Evolutionary conservation across 1,140 invertebrate species (phyloP).

Genomic region (Micrasema longulum): DNA sequence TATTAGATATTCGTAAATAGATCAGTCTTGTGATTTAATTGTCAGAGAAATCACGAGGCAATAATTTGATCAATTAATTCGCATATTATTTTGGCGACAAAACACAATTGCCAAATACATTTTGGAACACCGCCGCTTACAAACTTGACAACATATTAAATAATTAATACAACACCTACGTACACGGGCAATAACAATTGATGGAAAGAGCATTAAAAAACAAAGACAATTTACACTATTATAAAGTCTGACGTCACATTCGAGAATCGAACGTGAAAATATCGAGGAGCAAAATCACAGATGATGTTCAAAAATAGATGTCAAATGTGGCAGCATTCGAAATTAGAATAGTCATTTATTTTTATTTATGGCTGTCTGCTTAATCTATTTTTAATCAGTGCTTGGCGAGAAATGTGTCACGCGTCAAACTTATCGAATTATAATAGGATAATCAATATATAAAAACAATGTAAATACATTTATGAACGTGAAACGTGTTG

Average conservation of each 20-base stretch:
- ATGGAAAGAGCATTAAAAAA: background rate
- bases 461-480: too few species aligned
- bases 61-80: conserved; percentile 15
- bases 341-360: conserved; percentile 21
- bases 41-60: background rate
- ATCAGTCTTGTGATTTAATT: conserved; percentile 3
- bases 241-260: conserved; percentile 7
- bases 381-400: conserved; percentile 4
- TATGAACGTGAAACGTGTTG: too few species aligned
- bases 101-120: conserved; percentile 12
- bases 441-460: too few species aligned
- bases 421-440: too few species aligned
- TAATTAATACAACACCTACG: background rate
- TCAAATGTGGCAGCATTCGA: background rate
- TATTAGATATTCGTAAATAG: too few species aligned
- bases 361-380: conserved; percentile 23
- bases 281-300: conserved; percentile 27
- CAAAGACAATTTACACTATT: too few species aligned
- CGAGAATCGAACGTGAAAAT: conserved; percentile 10
- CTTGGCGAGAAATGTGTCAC: conserved; percentile 5
- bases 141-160: background rate
- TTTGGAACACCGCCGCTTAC: background rate
- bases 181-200: background rate
- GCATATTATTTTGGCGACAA: background rate
- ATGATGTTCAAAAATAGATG: conserved; percentile 16